These are phyloP conservation scores for Eudemis profundana DNA, from an alignment of 2,888 invertebrate species.

Conservation along the genomic window DNA sequence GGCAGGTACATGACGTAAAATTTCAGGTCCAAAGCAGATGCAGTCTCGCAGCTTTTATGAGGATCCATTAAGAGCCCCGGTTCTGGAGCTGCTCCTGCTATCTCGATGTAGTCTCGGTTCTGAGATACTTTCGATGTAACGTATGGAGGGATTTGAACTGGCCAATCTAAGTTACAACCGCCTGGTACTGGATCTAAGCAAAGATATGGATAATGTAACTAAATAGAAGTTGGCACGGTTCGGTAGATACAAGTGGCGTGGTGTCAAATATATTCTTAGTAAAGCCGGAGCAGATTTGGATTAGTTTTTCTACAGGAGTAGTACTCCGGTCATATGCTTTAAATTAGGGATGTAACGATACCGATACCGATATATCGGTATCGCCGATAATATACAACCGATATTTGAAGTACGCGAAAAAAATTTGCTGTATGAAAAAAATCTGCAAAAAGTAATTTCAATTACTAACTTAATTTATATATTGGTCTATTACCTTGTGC, in stretches of 20 bases:
- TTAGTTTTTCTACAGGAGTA: no score
- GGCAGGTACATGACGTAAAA: conserved; percentile 87
- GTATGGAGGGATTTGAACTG: conserved; percentile 86
- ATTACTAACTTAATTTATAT: no score
- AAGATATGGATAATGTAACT: conserved; percentile 46
- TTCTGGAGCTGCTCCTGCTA: conserved; percentile 85
- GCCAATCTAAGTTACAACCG: conserved; percentile 90
- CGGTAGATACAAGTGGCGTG: background rate
- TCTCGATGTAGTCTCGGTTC: conserved; percentile 70
- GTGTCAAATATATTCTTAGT: no score
- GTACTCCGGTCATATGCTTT: no score
- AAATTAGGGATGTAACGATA: no score
- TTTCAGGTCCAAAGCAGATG: conserved; percentile 63
- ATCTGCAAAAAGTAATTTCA: no score
- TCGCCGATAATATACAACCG: no score
- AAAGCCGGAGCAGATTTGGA: no score
- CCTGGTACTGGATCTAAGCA: conserved; percentile 90
- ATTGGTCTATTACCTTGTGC: no score
- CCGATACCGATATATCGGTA: no score
- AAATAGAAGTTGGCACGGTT: background rate
- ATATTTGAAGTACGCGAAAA: no score
- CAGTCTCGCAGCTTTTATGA: conserved; percentile 57
- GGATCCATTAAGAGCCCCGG: conserved; percentile 55
- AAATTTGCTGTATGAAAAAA: no score
- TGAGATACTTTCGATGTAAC: conserved; percentile 67